Percentiles rank a stretch among this genome's conserved stretches.
Conservation (phyloP, 2,113 vertebrate genomes). For the Podocnemis expansa region DNA sequence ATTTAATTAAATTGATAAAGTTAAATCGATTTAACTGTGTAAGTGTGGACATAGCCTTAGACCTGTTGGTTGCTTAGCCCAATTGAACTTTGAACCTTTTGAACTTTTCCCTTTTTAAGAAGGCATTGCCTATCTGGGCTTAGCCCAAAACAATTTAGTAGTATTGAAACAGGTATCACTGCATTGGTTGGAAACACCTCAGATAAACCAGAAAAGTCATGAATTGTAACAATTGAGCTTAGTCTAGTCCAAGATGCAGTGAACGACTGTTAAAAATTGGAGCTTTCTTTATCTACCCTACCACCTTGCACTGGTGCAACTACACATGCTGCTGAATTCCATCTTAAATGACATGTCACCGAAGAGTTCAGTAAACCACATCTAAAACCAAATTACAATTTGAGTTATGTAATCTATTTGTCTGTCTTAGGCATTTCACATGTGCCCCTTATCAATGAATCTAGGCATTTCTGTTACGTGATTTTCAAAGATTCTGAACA, state of each 20-base stretch:
- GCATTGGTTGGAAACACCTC: background rate
- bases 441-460: background rate
- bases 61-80: background rate
- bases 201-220: background rate
- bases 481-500: constrained; percentile 25
- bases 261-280: background rate
- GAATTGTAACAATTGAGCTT: background rate
- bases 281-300: background rate
- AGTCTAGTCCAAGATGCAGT: background rate
- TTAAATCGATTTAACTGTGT: too few relatives aligned
- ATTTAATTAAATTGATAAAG: too few relatives aligned
- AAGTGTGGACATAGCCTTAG: too few relatives aligned
- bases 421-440: background rate
- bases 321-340: background rate
- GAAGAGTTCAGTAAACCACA: background rate
- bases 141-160: background rate
- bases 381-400: background rate
- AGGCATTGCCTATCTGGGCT: background rate
- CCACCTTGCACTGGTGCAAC: background rate
- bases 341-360: background rate
- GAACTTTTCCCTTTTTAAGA: background rate
- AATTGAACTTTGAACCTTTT: background rate
- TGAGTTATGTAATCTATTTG: background rate
- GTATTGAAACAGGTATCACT: background rate
- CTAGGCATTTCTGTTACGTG: background rate